A percentile compares a stretch with the other conserved stretches of the same genome.
Evolutionary conservation across 2,113 vertebrate species (phyloP).

Genomic region (Cervus canadensis): DNA sequence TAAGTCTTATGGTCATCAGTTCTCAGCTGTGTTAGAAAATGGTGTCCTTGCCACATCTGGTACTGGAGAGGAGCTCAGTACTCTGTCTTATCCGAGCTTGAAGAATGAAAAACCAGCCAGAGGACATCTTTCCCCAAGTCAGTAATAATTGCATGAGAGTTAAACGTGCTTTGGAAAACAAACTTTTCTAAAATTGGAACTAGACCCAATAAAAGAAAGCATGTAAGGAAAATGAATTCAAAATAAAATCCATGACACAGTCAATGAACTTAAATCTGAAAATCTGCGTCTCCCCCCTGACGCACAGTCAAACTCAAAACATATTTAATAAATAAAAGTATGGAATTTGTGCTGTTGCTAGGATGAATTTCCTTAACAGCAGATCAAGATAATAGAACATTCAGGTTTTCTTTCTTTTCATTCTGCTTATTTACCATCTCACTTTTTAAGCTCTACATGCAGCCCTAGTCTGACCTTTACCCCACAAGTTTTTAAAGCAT

Average conservation of each 20-base stretch:
- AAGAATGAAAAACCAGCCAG: not conserved
- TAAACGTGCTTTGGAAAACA: conserved; percentile 41
- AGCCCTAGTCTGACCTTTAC: not conserved
- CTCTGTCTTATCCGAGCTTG: not conserved
- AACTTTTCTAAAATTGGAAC: conserved; percentile 14
- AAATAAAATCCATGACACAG: not conserved
- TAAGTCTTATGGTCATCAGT: conserved; percentile 68
- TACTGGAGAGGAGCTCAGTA: not conserved
- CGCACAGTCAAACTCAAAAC: not conserved
- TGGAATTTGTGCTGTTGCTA: not conserved
- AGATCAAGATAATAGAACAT: not conserved
- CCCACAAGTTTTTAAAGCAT: not conserved
- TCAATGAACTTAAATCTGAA: not conserved
- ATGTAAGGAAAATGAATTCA: not conserved
- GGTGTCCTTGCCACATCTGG: not conserved
- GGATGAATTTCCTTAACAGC: conserved; percentile 39
- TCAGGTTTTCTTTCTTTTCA: not conserved
- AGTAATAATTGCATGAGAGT: not conserved
- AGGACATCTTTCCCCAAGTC: not conserved
- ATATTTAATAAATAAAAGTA: not conserved
- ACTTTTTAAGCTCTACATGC: not conserved
- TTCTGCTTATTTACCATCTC: conserved; percentile 40
- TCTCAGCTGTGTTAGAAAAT: not conserved
- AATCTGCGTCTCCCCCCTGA: not conserved
- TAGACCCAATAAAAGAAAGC: not conserved